Percentiles rank a stretch among this genome's conserved stretches.
Conservation (phyloP, 2,888 invertebrate species). For the Leptopterna dolabrata region DNA sequence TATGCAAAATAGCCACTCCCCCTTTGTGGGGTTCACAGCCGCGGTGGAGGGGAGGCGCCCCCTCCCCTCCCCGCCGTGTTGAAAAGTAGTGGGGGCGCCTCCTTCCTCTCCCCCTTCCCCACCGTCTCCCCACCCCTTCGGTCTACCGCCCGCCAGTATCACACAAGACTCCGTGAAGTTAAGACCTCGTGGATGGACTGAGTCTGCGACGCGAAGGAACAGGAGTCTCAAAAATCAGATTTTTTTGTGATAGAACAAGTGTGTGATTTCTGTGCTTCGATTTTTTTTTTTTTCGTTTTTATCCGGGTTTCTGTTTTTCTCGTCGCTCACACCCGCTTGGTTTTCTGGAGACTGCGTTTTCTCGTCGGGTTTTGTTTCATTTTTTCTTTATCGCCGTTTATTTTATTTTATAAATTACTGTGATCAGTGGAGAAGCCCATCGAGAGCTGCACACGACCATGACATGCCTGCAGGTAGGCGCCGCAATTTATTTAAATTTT, state of each 20-base stretch:
- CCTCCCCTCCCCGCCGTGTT: background rate
- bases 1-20: conserved; percentile 52
- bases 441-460: conserved; percentile 4
- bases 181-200: conserved; percentile 45
- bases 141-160: conserved; percentile 39
- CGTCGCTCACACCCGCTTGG: background rate
- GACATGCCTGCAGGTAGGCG: conserved; percentile 22
- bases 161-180: conserved; percentile 54
- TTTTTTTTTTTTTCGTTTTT: conserved; percentile 10
- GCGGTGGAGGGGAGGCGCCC: background rate
- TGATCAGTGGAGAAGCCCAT: conserved; percentile 27
- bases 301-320: background rate
- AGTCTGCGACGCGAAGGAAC: conserved; percentile 33
- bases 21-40: too few relatives aligned
- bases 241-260: conserved; percentile 37
- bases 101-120: conserved; percentile 9
- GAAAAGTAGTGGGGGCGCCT: background rate
- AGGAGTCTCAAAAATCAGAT: conserved; percentile 35
- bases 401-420: conserved; percentile 15
- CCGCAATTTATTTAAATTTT: background rate
- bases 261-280: conserved; percentile 44
- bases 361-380: background rate
- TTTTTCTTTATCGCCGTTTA: background rate
- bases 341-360: background rate
- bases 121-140: background rate